phyloP scores from a whole-genome alignment of 2,797 vertebrate genomes.

The Dicrostonyx torquatus region DNA sequence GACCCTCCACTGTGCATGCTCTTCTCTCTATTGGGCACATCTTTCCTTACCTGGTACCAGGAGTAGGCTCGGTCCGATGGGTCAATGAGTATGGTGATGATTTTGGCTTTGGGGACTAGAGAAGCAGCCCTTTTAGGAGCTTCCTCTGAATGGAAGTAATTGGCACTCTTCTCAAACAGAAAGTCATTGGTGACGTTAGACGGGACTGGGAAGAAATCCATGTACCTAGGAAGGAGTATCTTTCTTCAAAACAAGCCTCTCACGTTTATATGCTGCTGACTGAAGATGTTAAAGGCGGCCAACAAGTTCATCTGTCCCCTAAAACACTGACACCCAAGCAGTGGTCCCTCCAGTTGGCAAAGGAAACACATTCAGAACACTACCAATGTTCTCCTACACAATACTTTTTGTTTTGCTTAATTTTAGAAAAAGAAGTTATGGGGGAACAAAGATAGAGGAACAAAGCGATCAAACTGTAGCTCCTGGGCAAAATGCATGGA shows the following conservation, averaged over 20 bases:
- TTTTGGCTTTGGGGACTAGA: conserved; percentile 96
- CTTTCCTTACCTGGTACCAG: conserved; percentile 94
- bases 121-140: conserved; percentile 93
- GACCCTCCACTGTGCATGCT: background rate
- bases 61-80: conserved; percentile 97
- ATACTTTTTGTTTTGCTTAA: background rate
- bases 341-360: background rate
- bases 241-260: conserved; percentile 71
- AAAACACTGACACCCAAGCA: background rate
- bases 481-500: background rate
- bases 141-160: conserved; percentile 98
- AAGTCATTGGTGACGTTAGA: conserved; percentile 96
- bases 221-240: conserved; percentile 91
- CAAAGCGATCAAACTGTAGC: background rate
- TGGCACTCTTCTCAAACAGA: conserved; percentile 98
- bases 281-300: conserved; percentile 26
- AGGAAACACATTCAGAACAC: background rate
- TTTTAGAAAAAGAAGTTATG: background rate
- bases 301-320: conserved; percentile 1
- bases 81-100: conserved; percentile 97
- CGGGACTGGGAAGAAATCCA: conserved; percentile 97
- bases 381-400: background rate
- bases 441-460: background rate
- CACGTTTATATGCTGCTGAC: background rate
- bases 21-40: background rate